These are phyloP conservation scores for Zaprionus africanus DNA, from an alignment of 1,140 invertebrate genomes.

Conservation along the genomic window DNA sequence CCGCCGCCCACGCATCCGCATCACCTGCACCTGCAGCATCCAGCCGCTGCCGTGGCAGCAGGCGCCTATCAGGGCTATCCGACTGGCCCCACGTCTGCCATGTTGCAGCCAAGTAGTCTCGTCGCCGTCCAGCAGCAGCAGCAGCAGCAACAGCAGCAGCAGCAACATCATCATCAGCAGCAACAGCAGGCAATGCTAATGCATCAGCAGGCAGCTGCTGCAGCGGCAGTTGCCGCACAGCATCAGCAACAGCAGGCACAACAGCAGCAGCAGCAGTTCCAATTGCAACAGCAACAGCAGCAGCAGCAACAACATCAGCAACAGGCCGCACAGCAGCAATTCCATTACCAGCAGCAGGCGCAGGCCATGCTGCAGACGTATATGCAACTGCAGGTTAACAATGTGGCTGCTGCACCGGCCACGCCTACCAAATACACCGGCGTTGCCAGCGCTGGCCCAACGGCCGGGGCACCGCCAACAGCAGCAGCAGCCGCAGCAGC, in stretches of 20 bases:
- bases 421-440: constrained; percentile 71
- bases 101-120: constrained; percentile 54
- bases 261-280: constrained; percentile 60
- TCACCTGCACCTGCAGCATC: constrained; percentile 69
- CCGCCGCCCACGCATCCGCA: constrained; percentile 78
- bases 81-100: constrained; percentile 45
- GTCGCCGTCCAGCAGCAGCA: constrained; percentile 69
- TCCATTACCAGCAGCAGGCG: constrained; percentile 69
- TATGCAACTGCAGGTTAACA: constrained; percentile 81
- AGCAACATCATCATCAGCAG: constrained; percentile 64
- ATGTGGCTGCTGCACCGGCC: constrained; percentile 62
- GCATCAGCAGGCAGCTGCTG: constrained; percentile 58
- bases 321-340: constrained; percentile 69
- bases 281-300: constrained; percentile 55
- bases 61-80: constrained; percentile 57
- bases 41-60: constrained; percentile 59
- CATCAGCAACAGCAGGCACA: constrained; percentile 54
- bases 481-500: constrained; percentile 50
- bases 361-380: constrained; percentile 81
- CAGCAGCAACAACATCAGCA: constrained; percentile 57
- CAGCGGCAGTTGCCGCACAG: constrained; percentile 57
- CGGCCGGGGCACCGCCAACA: constrained; percentile 44
- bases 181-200: constrained; percentile 55
- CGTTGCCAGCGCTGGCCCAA: constrained; percentile 28
- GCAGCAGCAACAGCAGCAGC: constrained; percentile 67